Percentiles rank a stretch among this genome's conserved stretches.
Evolutionary conservation across 2,797 vertebrate species (phyloP).

Genomic region (Syngnathus rostellatus): DNA sequence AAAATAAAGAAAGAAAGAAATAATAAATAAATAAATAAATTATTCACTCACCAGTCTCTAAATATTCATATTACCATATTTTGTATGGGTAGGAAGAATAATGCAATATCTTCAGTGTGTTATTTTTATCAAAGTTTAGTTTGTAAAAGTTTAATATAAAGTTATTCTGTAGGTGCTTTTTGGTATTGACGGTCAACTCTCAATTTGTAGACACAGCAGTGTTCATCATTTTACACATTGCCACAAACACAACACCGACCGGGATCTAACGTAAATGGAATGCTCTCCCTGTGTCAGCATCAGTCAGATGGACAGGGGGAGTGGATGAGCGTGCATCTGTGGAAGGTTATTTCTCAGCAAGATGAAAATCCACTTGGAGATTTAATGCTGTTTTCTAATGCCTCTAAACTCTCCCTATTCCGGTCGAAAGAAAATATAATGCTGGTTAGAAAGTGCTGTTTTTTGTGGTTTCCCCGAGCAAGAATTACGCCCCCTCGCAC

Average conservation of each 20-base stretch:
- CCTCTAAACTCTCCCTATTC: slow-evolving; percentile 32
- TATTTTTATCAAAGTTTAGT: background rate
- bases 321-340: slow-evolving; percentile 25
- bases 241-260: slow-evolving; percentile 15
- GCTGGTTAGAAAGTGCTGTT: slow-evolving; percentile 37
- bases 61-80: too few species aligned
- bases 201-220: slow-evolving; percentile 23
- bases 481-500: slow-evolving; percentile 28
- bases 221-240: slow-evolving; percentile 8
- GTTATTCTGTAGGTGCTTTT: background rate
- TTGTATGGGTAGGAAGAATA: too few species aligned
- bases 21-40: too few species aligned
- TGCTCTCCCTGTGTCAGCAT: slow-evolving; percentile 34
- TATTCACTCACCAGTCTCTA: too few species aligned
- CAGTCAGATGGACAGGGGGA: slow-evolving; percentile 29
- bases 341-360: slow-evolving; percentile 52
- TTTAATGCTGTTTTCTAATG: slow-evolving; percentile 52
- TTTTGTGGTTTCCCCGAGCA: slow-evolving; percentile 33
- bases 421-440: slow-evolving; percentile 35
- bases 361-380: slow-evolving; percentile 50
- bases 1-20: too few species aligned
- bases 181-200: background rate
- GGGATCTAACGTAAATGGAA: slow-evolving; percentile 33
- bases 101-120: too few species aligned
- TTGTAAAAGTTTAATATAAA: background rate